Base-by-base conservation (phyloP, 2,113 vertebrate species). In the Zingel zingel region DNA sequence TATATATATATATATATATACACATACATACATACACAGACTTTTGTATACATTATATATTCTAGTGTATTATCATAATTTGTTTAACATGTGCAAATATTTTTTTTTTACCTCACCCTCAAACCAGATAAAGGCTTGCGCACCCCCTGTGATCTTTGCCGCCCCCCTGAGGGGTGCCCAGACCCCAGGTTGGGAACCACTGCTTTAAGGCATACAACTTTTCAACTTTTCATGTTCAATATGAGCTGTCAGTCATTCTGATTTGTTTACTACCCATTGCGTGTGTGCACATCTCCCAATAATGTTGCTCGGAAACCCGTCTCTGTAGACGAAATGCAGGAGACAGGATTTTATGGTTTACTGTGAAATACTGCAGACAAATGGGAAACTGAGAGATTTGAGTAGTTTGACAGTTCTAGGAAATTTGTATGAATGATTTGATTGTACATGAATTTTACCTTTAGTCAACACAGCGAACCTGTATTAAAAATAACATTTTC, bases 401-500 rank as follows among this genome's bases (percentile, higher is more conserved):
- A 74, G 21, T 5, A 30, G n/a, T 74, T 51, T 79, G 50, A 45
- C 39, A 68, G 27, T 45, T 68, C 21, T 16, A 14, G 27, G 62
- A 85, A 47, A 76, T 74, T 33, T 79, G 16, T 63, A 10, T 68
- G 11, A 39, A 30, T 61, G 57, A 65, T 63, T 80, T 27, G 33
- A 16, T 43, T 33, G 25, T 27, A 3, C 11, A 39, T 36, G 33
- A 23, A 45, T 61, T 66, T 56, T 3, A 54, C 56, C 6, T 53
- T 68, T 65, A 64, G 54, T 79, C 19, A 64, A 68, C 27, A 68
- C 45, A 69, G 10, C 1, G 21, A 70, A 68, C 11, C 13, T 84
- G 3, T n/a, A 65, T 51, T 58, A 36, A 18, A 50, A 50, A 48
- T 36, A 57, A 64, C 14, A 53, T 70, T 71, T 84, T 53, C 54